Evolutionary conservation across 1,140 invertebrate species (phyloP), one percentile per base, ranked within the genome.

Genomic region (Eriocheir sinensis): DNA sequence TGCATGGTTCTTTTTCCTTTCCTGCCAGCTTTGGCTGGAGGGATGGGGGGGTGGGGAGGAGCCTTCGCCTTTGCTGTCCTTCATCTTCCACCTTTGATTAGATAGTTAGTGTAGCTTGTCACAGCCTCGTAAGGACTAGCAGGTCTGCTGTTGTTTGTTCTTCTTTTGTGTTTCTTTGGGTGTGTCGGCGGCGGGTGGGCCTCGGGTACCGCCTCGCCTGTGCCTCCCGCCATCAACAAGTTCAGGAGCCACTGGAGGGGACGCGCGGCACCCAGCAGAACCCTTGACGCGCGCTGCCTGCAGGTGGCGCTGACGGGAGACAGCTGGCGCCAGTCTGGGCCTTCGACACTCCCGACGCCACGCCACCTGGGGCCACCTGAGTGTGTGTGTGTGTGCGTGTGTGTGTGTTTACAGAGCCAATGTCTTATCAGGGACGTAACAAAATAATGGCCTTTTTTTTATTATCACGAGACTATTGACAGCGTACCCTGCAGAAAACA

Each of bases 381-480:
- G 60, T 88, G 40, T 88, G 86, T 88, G 86, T 88, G 86, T 88
- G 86, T 44, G 86, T 44, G 86, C 44, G 60, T 72, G 60, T 72
- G 60, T 72, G 60, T 72, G 48, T 72, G 60, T 72, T 44, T 72
- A n/a, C 27, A 2, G 4, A 48, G 44, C 44, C 44, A 48, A 48
- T 15, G n/a, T 21, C 21, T n/a, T n/a, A 72, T 72, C 60, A 72
- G 60, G 12, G 60, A 72, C n/a, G 60, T 2, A 72, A n/a, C 21
- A 21, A 72, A n/a, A 72, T 72, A 72, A 72, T 72, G 60, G n/a
- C 60, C 21, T 72, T 72, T 72, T 17, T 21, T 72, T 72, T 72
- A 72, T 21, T 72, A n/a, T 72, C 60, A n/a, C n/a, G 60, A 72
- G 0, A 72, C 21, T 72, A 1, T 21, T 72, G 60, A 72, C 60